phyloP scores from a whole-genome alignment of 2,113 vertebrate genomes.

The Phainopepla nitens region DNA sequence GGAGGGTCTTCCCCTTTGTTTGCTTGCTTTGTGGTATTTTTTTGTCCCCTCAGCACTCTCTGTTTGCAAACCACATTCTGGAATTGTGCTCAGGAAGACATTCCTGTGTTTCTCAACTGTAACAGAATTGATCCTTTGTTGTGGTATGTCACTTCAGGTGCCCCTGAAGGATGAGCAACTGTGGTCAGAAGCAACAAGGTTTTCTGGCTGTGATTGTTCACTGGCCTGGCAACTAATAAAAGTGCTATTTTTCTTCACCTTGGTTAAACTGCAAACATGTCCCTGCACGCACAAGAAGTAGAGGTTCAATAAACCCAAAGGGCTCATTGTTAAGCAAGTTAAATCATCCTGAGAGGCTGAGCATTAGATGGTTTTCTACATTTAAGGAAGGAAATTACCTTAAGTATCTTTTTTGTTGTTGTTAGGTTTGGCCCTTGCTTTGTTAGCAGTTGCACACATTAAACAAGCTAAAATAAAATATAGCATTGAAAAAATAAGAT shows the following conservation, averaged over 20 bases:
- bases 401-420: background rate
- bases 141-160: background rate
- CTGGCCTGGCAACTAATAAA: background rate
- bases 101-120: background rate
- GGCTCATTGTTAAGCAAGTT: background rate
- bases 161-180: background rate
- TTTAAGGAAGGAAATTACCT: background rate
- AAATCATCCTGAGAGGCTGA: background rate
- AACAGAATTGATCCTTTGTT: background rate
- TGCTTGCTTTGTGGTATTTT: background rate
- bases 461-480: background rate
- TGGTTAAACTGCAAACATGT: background rate
- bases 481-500: background rate
- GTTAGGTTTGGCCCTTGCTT: background rate
- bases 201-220: background rate
- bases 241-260: slow-evolving; percentile 4
- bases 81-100: background rate
- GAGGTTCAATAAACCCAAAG: background rate
- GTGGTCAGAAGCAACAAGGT: background rate
- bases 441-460: background rate
- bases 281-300: background rate
- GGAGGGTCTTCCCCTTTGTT: background rate
- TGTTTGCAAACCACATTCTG: background rate
- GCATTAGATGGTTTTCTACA: background rate
- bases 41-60: background rate